These are phyloP conservation scores for Eriosoma lanigerum DNA, from an alignment of 1,140 invertebrate genomes.

Conservation along the genomic window DNA sequence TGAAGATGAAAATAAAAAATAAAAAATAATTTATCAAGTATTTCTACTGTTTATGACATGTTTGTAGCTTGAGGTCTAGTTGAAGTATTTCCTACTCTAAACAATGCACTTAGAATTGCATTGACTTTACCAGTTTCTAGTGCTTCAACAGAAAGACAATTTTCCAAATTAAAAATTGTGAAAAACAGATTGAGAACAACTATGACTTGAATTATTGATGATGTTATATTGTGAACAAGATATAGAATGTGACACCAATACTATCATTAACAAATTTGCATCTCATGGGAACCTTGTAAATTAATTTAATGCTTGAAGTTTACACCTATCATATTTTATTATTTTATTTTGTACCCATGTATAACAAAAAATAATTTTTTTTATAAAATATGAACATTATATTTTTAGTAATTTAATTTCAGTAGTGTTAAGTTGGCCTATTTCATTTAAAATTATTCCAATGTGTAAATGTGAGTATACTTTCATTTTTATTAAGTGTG, in stretches of 20 bases:
- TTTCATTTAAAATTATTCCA: slow-evolving; percentile 4
- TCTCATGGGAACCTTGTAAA: slow-evolving; percentile 12
- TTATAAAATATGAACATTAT: not conserved
- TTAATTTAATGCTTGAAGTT: slow-evolving; percentile 14
- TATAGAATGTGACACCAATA: not conserved
- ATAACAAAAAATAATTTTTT: not conserved
- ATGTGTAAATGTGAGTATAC: slow-evolving; percentile 1
- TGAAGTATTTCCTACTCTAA: not conserved
- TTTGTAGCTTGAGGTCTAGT: slow-evolving; percentile 15
- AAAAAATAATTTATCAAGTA: slow-evolving; percentile 6
- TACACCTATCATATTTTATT: not conserved
- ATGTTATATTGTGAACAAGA: not conserved
- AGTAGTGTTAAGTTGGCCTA: not conserved
- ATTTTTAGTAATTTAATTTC: slow-evolving; percentile 6
- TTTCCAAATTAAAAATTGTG: slow-evolving; percentile 2
- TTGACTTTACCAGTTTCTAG: not conserved
- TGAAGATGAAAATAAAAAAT: slow-evolving; percentile 5
- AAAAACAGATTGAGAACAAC: not conserved
- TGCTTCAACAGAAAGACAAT: slow-evolving; percentile 1
- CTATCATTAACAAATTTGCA: slow-evolving; percentile 15
- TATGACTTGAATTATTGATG: not conserved
- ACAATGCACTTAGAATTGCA: not conserved
- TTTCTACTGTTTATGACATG: not conserved
- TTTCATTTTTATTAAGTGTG: not conserved
- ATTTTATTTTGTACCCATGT: slow-evolving; percentile 7